Evolutionary conservation across 2,113 vertebrate genomes (phyloP).

Genomic region (Budorcas taxicolor): DNA sequence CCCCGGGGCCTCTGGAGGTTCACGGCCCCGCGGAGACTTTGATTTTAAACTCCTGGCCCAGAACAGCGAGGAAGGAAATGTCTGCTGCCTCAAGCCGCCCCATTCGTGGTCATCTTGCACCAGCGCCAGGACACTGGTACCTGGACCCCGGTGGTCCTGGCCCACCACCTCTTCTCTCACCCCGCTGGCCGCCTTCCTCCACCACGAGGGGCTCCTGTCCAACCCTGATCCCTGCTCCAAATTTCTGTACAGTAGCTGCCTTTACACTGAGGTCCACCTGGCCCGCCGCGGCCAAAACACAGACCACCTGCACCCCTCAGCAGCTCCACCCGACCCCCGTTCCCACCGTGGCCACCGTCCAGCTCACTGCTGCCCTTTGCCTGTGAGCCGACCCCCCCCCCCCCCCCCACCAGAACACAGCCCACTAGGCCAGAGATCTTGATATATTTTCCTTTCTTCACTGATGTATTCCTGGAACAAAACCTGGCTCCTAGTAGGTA

Average conservation of each 20-base stretch:
- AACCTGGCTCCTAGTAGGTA: fast-evolving
- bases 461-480: fast-evolving
- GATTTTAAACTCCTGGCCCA: neutral
- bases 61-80: neutral
- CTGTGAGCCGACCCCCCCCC: fast-evolving
- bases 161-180: fast-evolving
- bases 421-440: neutral
- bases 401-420: fast-evolving
- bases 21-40: neutral
- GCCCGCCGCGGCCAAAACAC: fast-evolving
- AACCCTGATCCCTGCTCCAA: no score
- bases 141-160: fast-evolving
- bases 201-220: fast-evolving
- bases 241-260: fast-evolving
- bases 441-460: neutral
- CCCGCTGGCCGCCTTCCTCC: fast-evolving
- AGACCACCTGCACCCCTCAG: neutral
- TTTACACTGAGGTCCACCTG: fast-evolving
- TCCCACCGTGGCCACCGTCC: fast-evolving
- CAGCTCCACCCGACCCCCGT: fast-evolving
- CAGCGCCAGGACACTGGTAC: neutral
- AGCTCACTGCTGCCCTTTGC: fast-evolving
- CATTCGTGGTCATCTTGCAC: fast-evolving
- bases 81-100: neutral
- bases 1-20: neutral